phyloP scores from a whole-genome alignment of 2,797 vertebrate species.

The Catamblyrhynchus diadema region DNA sequence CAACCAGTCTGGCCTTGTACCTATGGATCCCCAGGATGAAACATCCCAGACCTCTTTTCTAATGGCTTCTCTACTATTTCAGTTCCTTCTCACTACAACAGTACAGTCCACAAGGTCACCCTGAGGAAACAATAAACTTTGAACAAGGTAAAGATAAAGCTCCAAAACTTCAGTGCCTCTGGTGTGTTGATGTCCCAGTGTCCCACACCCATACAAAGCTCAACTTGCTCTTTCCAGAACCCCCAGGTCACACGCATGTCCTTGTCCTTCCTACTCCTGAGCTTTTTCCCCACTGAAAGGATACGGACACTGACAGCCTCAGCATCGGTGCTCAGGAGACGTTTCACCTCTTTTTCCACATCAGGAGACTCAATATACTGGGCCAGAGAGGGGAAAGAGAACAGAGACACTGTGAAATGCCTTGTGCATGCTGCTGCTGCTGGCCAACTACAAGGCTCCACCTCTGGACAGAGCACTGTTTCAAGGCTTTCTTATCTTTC shows the following conservation, averaged over 20 bases:
- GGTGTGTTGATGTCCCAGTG: neutral
- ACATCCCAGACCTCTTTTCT: neutral
- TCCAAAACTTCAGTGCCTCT: neutral
- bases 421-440: neutral
- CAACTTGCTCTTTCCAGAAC: neutral
- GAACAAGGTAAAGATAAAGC: neutral
- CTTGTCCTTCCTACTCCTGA: neutral
- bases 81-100: neutral
- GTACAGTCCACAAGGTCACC: neutral
- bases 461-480: neutral
- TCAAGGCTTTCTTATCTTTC: neutral
- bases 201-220: neutral
- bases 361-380: slow-evolving; percentile 92
- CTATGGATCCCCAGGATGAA: neutral
- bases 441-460: neutral
- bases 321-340: slow-evolving; percentile 90
- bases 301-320: slow-evolving; percentile 94
- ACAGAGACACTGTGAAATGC: neutral
- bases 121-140: neutral
- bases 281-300: slow-evolving; percentile 71
- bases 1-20: neutral
- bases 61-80: neutral
- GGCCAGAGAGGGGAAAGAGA: neutral
- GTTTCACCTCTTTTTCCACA: slow-evolving; percentile 95
- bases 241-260: slow-evolving; percentile 4